Conservation (phyloP, 2,113 vertebrate genomes). For the Podilymbus podiceps region DNA sequence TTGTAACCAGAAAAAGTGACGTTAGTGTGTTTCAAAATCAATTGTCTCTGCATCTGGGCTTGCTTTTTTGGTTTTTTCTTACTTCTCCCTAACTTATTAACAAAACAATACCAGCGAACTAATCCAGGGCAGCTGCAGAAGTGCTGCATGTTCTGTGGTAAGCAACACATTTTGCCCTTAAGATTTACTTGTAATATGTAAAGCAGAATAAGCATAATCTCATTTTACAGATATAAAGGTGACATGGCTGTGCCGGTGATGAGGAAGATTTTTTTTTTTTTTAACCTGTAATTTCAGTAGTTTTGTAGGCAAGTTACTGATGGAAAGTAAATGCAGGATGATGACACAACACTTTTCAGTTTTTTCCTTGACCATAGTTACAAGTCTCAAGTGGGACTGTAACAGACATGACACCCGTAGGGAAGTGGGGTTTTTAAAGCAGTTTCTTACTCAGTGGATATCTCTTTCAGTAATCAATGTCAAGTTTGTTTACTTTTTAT, state of each 20-base stretch:
- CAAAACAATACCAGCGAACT: not conserved
- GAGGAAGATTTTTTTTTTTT: not conserved
- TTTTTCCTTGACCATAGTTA: not conserved
- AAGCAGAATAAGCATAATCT: not conserved
- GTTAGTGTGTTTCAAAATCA: not conserved
- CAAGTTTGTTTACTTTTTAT: not conserved
- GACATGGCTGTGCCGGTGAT: not conserved
- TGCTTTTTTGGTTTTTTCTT: not conserved
- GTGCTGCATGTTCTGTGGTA: not conserved
- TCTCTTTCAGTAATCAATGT: not conserved
- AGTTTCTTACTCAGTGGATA: not conserved
- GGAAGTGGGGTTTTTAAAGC: not conserved
- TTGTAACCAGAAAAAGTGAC: slow-evolving; percentile 41
- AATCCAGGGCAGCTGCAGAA: slow-evolving; percentile 9
- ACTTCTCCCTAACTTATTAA: slow-evolving; percentile 11
- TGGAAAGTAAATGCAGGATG: not conserved
- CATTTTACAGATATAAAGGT: not conserved
- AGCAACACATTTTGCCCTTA: not conserved
- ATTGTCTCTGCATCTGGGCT: not conserved
- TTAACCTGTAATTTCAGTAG: not conserved
- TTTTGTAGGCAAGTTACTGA: not conserved
- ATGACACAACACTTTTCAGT: not conserved
- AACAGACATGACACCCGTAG: not conserved
- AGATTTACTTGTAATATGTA: not conserved
- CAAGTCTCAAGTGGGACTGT: not conserved